Base-by-base conservation (phyloP, 2,113 vertebrate genomes). In the Chamaea fasciata region DNA sequence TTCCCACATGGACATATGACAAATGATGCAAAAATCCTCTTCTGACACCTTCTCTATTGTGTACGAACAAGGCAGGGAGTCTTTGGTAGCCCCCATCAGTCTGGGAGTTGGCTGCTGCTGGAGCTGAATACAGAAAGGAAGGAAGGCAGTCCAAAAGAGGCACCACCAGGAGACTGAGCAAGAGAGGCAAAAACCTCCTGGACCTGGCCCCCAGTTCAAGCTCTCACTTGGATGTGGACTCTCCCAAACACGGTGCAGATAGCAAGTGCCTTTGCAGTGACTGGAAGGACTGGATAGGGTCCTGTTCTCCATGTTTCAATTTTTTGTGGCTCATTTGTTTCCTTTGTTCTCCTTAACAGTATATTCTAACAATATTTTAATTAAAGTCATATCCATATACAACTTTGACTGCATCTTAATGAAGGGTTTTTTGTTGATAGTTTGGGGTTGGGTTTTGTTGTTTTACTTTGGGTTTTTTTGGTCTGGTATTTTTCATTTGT, bases 321-420 rank as follows among this genome's bases (percentile, higher is more conserved):
- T 47, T 41, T 79, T 65, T 90, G 39, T 76, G 33, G 62, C 44
- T 92, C 59, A 76, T 57, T 95, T 89, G 35, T 68, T 87, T 90
- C 76, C 42, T 95, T 97, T 96, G 85, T 93, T 89, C 90, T 81
- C 39, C 73, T 87, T 83, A 75, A 74, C 73, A 67, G 30, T 33
- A 50, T 33, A 31, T 91, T 86, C 57, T 84, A 90, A 84, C 50
- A 88, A 74, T 55, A 53, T 84, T 96, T 96, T 94, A 96, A 96
- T 97, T 96, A 94, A 95, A 90, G n/a, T 57, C 10, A 0, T 92
- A 94, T 93, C 81, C 92, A 63, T 68, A 89, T 77, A 60, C 35
- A 90, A 90, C 52, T 92, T 93, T 70, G 69, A 95, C 87, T 83
- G 78, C 78, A 95, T 94, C 84, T 92, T 94, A 94, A 97, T 92